phyloP scores from a whole-genome alignment of 1,140 invertebrate genomes.

The Oryzaephilus surinamensis region DNA sequence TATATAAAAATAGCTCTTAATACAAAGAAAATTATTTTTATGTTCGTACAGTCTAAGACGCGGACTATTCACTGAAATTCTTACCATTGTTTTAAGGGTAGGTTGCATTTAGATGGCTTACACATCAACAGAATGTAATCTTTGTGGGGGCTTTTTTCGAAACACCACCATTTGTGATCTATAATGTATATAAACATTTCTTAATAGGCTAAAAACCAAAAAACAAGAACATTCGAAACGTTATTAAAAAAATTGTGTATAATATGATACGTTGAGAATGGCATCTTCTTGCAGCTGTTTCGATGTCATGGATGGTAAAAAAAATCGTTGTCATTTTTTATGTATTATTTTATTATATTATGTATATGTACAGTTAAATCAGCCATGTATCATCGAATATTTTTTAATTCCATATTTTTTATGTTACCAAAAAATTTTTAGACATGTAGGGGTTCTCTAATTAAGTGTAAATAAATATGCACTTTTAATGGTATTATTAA shows the following conservation, averaged over 20 bases:
- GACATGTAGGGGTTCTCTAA: not conserved
- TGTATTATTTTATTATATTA: conserved; percentile 7
- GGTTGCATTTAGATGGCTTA: too few relatives aligned
- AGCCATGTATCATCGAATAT: too few relatives aligned
- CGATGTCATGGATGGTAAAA: conserved; percentile 16
- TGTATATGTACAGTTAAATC: too few relatives aligned
- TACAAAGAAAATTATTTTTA: conserved; percentile 14
- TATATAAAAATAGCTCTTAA: conserved; percentile 7
- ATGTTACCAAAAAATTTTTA: conserved; percentile 4
- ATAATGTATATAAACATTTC: too few relatives aligned
- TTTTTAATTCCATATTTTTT: too few relatives aligned
- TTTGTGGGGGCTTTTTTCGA: conserved; percentile 15
- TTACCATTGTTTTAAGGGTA: too few relatives aligned
- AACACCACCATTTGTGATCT: conserved; percentile 21
- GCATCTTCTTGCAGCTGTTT: conserved; percentile 25
- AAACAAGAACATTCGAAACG: not conserved
- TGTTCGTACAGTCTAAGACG: not conserved
- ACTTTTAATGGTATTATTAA: not conserved
- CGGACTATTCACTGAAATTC: conserved; percentile 5
- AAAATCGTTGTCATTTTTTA: conserved; percentile 7
- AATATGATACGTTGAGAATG: conserved; percentile 30
- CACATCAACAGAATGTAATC: too few relatives aligned
- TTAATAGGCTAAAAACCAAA: conserved; percentile 1
- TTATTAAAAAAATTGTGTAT: conserved; percentile 16
- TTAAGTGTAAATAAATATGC: conserved; percentile 3